Evolutionary conservation across 2,888 invertebrate genomes (phyloP), one percentile per base, ranked within the genome.

Genomic region (Trissolcus brochymenae): DNA sequence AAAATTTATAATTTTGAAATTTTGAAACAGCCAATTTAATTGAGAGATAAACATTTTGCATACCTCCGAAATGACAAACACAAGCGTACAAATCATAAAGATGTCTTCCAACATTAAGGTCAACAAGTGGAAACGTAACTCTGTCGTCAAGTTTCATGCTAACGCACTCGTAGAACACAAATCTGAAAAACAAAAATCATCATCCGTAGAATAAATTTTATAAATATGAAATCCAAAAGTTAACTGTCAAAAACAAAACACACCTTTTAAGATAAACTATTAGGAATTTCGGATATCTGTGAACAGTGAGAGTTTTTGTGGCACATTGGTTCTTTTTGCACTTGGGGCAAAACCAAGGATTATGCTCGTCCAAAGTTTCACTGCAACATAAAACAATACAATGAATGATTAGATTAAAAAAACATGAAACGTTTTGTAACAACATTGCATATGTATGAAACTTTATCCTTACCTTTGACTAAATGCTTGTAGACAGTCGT

Each of bases 51-150:
- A 9, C 9, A 25, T 25, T 25, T 25, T 43, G 56, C 76, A 55
- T 85, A 92, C 93, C 92, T 88, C 93, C 93, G 85, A 91, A 92
- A 84, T 93, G 93, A 83, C 92, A 93, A 41, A 93, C 92, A 78
- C 92, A 91, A 51, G 92, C 92, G 83, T 93, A 92, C 7, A 93
- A 90, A 86, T 92, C 91, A 84, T 93, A 93, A 25, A 90, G 85
- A 78, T 90, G 89, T 41, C 90, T 88, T 29, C 90, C 90, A 43
- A 93, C 89, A 79, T 90, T 91, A 29, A 93, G 89, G 57, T 91
- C 91, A 76, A 90, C 90, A 66, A 92, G 86, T 7, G 93, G 93
- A 85, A 92, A 93, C 67, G 90, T 90, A 46, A 93, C 92, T 83
- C 91, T 91, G 80, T 92, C 91, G 81, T 93, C 92, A 29, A 93